phyloP scores from a whole-genome alignment of 2,113 vertebrate genomes.

The Heptranchias perlo region DNA sequence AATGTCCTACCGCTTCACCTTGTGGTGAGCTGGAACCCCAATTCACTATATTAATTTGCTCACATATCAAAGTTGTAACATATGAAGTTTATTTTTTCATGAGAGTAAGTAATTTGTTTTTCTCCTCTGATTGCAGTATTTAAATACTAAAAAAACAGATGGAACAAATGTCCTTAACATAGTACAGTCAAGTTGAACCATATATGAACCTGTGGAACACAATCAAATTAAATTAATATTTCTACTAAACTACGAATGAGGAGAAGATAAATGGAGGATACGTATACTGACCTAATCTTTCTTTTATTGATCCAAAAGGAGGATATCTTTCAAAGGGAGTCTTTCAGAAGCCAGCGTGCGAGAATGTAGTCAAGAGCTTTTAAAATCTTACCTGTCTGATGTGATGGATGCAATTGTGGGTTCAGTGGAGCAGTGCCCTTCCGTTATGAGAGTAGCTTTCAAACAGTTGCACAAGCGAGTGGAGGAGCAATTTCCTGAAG shows the following conservation, averaged over 20 bases:
- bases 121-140: background rate
- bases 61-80: background rate
- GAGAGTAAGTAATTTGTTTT: background rate
- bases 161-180: background rate
- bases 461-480: slow-evolving; percentile 71
- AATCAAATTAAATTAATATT: background rate
- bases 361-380: slow-evolving; percentile 79
- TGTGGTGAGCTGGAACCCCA: background rate
- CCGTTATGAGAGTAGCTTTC: slow-evolving; percentile 73
- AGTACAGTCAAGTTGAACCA: background rate
- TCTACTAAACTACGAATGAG: background rate
- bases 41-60: background rate
- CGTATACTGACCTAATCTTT: background rate
- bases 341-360: slow-evolving; percentile 66
- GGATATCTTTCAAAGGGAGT: slow-evolving; percentile 77
- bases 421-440: slow-evolving; percentile 71
- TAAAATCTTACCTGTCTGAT: slow-evolving; percentile 71
- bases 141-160: background rate
- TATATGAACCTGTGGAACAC: background rate
- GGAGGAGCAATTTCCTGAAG: slow-evolving; percentile 66
- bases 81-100: background rate
- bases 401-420: slow-evolving; percentile 70
- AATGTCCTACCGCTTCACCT: background rate
- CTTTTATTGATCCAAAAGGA: slow-evolving; percentile 51
- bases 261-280: background rate